phyloP scores from a whole-genome alignment of 2,797 vertebrate genomes.

The Pristis pectinata region DNA sequence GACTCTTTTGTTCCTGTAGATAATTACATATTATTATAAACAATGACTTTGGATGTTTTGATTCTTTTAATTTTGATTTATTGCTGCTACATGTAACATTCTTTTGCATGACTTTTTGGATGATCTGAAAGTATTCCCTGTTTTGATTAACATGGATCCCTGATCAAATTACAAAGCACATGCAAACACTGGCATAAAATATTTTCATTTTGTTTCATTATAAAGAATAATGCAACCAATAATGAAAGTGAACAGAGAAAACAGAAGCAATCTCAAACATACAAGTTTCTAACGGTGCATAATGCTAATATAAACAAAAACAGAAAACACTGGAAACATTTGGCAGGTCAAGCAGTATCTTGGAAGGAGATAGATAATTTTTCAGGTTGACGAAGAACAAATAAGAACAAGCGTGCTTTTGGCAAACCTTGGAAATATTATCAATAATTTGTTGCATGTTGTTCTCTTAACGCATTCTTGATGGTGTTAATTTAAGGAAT shows the following conservation, averaged over 20 bases:
- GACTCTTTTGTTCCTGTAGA: background rate
- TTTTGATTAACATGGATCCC: background rate
- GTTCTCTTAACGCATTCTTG: background rate
- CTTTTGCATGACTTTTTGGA: background rate
- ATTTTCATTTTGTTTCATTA: background rate
- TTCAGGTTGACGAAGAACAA: too few relatives aligned
- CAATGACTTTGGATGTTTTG: background rate
- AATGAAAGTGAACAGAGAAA: background rate
- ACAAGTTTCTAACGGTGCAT: background rate
- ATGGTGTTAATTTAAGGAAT: background rate
- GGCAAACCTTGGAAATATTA: background rate
- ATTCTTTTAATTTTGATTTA: background rate
- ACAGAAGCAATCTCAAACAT: background rate
- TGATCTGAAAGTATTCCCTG: background rate
- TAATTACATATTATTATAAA: background rate
- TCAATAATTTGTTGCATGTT: background rate
- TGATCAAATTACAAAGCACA: background rate
- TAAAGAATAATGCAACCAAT: background rate
- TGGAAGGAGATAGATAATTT: too few relatives aligned
- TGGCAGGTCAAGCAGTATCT: too few relatives aligned
- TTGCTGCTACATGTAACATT: background rate
- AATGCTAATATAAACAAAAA: background rate
- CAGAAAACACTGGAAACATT: too few relatives aligned
- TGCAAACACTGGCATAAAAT: background rate
- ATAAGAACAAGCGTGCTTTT: background rate